Base-by-base conservation (phyloP, 2,113 vertebrate species). In the Typhlomys cinereus region DNA sequence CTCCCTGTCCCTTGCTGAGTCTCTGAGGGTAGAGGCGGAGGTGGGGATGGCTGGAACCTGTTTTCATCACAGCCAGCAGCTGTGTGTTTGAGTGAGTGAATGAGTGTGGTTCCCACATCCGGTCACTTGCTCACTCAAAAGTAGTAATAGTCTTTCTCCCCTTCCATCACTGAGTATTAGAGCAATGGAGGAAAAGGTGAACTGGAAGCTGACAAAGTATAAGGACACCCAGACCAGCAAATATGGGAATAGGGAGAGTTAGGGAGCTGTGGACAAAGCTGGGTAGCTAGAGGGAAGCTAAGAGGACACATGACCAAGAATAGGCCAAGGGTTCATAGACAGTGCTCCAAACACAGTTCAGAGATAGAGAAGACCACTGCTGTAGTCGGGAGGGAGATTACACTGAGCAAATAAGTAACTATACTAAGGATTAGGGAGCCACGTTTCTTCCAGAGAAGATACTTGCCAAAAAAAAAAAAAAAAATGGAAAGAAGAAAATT, bases 371-470 rank as follows among this genome's bases (percentile, higher is more conserved):
- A 73, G 27, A 31, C 7, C 54, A 29, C 15, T 9, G 39, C 1
- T 34, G 18, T 61, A 41, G 14, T 6, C 41, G 46, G 31, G 41
- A 88, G 87, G 73, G 1, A 15, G 39, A 59, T 36, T 29, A 83
- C 14, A 69, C 4, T 62, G 41, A 93, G 23, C n/a, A 86, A 80
- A 14, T 17, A 78, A 46, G 3, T 54, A 85, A 79, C 85, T 74
- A 64, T 34, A 70, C 6, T 7, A 2, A 84, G 25, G 67, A 48
- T n/a, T 82, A 89, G 52, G 34, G 31, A 66, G 41, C 29, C 39
- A 57, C 91, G 57, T 83, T 88, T 87, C 83, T 84, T 27, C 57
- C 64, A 14, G 59, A 91, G 57, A 88, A 89, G 67, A 31, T 39
- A 71, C 21, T 73, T 94, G 27, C 31, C n/a, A n/a, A n/a, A n/a